A percentile compares a stretch with the other conserved stretches of the same genome.
phyloP scores from a whole-genome alignment of 2,888 invertebrate species.

The Trachelus iudaicus region DNA sequence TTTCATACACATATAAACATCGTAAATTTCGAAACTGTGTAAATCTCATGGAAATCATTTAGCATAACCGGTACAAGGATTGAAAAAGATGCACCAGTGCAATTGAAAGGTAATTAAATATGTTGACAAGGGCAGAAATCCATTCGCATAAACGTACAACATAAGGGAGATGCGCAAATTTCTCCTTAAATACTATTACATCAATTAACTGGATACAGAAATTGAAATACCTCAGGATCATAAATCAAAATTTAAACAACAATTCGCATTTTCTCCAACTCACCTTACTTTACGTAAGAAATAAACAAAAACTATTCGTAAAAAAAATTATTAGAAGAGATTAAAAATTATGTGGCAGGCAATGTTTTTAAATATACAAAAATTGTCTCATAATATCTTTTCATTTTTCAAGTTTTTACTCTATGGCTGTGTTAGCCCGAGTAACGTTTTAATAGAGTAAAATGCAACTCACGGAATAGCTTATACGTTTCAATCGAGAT shows the following conservation, averaged over 20 bases:
- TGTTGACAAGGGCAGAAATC: background rate
- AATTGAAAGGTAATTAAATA: background rate
- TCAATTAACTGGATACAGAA: background rate
- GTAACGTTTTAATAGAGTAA: background rate
- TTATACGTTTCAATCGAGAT: background rate
- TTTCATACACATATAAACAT: too few relatives aligned
- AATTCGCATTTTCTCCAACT: background rate
- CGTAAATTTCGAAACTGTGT: background rate
- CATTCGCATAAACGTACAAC: background rate
- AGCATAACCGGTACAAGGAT: background rate
- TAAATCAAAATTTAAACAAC: background rate
- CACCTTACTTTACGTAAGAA: background rate
- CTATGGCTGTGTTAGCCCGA: background rate
- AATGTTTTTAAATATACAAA: background rate
- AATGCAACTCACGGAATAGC: background rate
- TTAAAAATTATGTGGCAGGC: background rate
- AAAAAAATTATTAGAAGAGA: background rate
- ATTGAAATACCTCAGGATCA: background rate
- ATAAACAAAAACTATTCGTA: too few relatives aligned
- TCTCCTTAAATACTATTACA: background rate
- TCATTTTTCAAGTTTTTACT: background rate
- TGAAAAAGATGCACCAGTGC: background rate
- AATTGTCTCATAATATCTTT: background rate
- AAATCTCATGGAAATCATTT: background rate
- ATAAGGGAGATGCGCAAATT: background rate